Percentiles rank a stretch among this genome's conserved stretches.
These are phyloP conservation scores for Aplocera efformata DNA, from an alignment of 2,888 invertebrate genomes.

Conservation along the genomic window DNA sequence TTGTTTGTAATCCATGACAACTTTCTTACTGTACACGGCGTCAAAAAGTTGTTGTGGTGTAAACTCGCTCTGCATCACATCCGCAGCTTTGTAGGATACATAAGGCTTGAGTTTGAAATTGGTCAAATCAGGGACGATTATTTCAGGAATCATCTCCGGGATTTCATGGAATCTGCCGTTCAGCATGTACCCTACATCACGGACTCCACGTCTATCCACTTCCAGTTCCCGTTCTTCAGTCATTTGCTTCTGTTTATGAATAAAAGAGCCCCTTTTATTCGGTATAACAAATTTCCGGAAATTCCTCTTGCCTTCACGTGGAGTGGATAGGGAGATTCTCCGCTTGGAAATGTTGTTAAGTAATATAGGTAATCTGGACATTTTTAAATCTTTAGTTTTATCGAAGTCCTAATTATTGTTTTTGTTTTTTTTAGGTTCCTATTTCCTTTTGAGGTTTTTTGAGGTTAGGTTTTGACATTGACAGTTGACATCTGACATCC, in stretches of 20 bases:
- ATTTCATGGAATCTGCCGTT: constrained; percentile 82
- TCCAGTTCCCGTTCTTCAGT: constrained; percentile 83
- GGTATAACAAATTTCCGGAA: constrained; percentile 89
- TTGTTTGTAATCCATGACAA: constrained; percentile 86
- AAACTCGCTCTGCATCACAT: constrained; percentile 89
- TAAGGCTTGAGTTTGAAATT: constrained; percentile 94
- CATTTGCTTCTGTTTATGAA: constrained; percentile 82
- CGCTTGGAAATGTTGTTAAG: constrained; percentile 57
- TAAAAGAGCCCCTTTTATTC: constrained; percentile 87
- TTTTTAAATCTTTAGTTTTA: constrained; percentile 30
- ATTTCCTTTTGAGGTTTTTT: no score
- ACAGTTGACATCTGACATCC: constrained; percentile 1
- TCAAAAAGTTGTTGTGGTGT: constrained; percentile 91
- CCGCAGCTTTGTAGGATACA: constrained; percentile 91
- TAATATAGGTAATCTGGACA: constrained; percentile 59
- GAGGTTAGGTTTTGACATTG: constrained; percentile 31
- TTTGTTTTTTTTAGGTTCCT: constrained; percentile 1
- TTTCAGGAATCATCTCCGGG: constrained; percentile 94
- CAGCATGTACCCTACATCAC: constrained; percentile 80
- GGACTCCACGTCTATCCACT: constrained; percentile 85
- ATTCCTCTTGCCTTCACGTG: constrained; percentile 86
- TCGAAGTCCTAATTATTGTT: constrained; percentile 1
- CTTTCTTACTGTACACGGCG: constrained; percentile 89
- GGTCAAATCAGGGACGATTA: constrained; percentile 94
- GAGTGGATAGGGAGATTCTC: constrained; percentile 56